Conservation (phyloP, 2,113 vertebrate genomes). For the Mesembrinibis cayennensis region DNA sequence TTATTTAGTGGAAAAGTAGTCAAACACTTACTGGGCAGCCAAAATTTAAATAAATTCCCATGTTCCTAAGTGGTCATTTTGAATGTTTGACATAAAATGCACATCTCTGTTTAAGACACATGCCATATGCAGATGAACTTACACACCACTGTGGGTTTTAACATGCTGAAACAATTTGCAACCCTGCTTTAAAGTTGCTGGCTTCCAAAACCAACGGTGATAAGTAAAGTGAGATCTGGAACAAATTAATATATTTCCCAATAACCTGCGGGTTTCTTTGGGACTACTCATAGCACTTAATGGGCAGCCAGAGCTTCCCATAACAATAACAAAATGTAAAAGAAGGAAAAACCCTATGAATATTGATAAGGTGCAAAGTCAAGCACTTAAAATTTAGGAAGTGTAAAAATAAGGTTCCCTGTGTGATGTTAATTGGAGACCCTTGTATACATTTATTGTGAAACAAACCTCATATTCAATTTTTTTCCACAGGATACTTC, state of each 20-base stretch:
- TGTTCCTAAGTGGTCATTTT: constrained; percentile 29
- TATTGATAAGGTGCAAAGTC: constrained; percentile 5
- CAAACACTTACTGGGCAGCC: constrained; percentile 7
- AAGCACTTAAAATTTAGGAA: neutral
- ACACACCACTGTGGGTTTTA: neutral
- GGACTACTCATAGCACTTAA: neutral
- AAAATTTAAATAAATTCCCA: constrained; percentile 36
- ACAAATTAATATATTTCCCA: constrained; percentile 47
- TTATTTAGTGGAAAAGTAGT: constrained; percentile 19
- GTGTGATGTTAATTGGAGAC: neutral
- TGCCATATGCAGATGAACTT: neutral
- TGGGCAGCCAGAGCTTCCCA: neutral
- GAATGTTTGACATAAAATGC: constrained; percentile 12
- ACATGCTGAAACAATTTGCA: constrained; percentile 31
- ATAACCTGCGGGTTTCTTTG: neutral
- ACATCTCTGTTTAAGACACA: constrained; percentile 24
- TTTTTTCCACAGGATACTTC: neutral
- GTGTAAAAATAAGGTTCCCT: neutral
- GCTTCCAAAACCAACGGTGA: constrained; percentile 4
- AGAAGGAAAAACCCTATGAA: neutral
- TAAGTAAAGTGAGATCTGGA: constrained; percentile 41
- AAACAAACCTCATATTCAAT: neutral
- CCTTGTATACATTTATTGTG: neutral
- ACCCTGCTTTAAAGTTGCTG: constrained; percentile 10
- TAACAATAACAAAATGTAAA: constrained; percentile 29